Percentiles rank a stretch among this genome's conserved stretches.
Conservation (phyloP, 2,113 vertebrate genomes). For the Phalacrocorax brasilianus region DNA sequence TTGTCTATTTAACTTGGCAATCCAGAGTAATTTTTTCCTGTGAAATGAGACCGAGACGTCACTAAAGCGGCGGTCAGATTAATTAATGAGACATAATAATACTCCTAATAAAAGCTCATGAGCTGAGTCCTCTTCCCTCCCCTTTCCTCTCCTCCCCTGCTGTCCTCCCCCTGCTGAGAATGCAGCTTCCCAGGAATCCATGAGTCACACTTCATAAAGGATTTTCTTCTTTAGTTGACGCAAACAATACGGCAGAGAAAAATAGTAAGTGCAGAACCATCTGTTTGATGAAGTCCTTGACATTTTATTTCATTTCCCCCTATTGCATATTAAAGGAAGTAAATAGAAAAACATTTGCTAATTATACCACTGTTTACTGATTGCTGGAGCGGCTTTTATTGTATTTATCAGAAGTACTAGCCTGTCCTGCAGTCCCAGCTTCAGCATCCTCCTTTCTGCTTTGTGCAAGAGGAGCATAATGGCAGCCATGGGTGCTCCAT, state of each 20-base stretch:
- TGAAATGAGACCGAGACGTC: constrained; percentile 84
- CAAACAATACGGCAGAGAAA: constrained; percentile 71
- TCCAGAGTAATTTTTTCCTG: constrained; percentile 84
- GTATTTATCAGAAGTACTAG: constrained; percentile 59
- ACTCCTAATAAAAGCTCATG: constrained; percentile 82
- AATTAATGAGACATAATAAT: constrained; percentile 87
- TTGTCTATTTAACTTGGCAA: constrained; percentile 92
- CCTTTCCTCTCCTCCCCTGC: constrained; percentile 63
- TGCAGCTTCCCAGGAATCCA: constrained; percentile 71
- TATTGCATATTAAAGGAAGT: constrained; percentile 83
- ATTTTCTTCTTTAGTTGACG: constrained; percentile 73
- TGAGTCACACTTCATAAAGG: constrained; percentile 75
- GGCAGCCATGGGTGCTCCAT: neutral
- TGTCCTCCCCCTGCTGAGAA: constrained; percentile 61
- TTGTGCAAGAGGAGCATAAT: neutral
- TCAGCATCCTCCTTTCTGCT: constrained; percentile 13
- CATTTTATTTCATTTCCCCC: constrained; percentile 82
- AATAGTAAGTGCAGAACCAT: constrained; percentile 79
- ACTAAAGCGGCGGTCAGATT: constrained; percentile 73
- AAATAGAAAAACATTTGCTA: constrained; percentile 79
- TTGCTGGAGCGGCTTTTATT: constrained; percentile 66
- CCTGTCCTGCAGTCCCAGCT: neutral
- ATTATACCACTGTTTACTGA: constrained; percentile 83
- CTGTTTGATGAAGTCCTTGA: constrained; percentile 83
- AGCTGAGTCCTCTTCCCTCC: constrained; percentile 73